Base-by-base conservation (phyloP, 2,888 invertebrate species). In the Pocota personata region DNA sequence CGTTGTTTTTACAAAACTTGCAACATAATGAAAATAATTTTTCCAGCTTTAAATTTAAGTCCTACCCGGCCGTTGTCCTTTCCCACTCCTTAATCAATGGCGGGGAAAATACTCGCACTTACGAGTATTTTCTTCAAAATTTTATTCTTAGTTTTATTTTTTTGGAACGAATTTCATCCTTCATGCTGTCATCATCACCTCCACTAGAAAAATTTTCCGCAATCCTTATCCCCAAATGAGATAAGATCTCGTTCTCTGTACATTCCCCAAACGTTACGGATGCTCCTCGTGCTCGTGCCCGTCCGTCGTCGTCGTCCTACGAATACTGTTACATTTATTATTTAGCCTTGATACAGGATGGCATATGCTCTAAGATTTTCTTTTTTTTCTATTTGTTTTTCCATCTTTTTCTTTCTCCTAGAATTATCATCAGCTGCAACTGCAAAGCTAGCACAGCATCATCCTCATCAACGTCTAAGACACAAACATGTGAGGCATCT, bases 191-290 rank as follows among this genome's bases (percentile, higher is more conserved):
- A 69, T 83, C 83, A 67, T 73, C 73, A 57, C 78, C 69, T 48
- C 7, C 24, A 40, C 37, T 55, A 14, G 27, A 83, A 67, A 37
- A 73, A 73, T 69, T 40, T 79, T 79, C 57, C 78, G 83, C 79
- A 83, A 83, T 75, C 64, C 79, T 83, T 79, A 83, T 79, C 73
- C 78, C 83, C 78, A 83, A 78, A 78, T 83, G 83, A 73, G 79
- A 75, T 83, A 83, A 79, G 73, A 79, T 69, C 73, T 50, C 32
- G 16, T 62, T 43, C 58, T 27, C 7, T 55, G 7, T 57, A n/a
- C 69, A 50, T 76, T 76, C 40, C 55, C 62, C 55, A 62, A 75
- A 82, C 73, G 62, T 55, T 67, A 35, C 48, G 30, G 48, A 40
- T 46, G 30, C 55, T 24, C 46, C 35, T 75, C 19, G 24, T 55